Percentiles rank a stretch among this genome's conserved stretches.
phyloP scores from a whole-genome alignment of 2,113 vertebrate genomes.

The Merops nubicus region DNA sequence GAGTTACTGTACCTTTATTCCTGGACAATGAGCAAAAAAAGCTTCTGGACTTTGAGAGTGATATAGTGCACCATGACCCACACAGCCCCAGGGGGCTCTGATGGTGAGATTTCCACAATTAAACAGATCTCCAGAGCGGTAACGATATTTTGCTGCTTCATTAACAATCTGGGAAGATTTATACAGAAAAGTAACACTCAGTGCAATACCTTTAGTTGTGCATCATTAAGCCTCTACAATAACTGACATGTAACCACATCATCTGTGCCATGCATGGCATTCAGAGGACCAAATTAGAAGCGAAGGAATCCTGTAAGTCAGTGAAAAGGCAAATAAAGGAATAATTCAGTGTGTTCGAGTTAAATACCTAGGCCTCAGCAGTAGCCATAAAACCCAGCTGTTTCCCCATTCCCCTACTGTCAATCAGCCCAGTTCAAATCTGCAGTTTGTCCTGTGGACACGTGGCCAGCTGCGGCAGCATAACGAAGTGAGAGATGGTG shows the following conservation, averaged over 20 bases:
- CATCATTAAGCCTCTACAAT: not conserved
- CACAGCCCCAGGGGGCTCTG: slow-evolving; percentile 95
- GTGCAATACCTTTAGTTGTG: not conserved
- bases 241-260: not conserved
- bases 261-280: not conserved
- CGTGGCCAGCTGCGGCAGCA: not conserved
- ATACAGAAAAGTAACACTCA: not conserved
- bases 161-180: slow-evolving; percentile 89
- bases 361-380: not conserved
- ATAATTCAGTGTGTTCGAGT: not conserved
- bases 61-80: slow-evolving; percentile 94
- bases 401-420: not conserved
- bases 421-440: not conserved
- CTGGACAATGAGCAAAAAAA: slow-evolving; percentile 94
- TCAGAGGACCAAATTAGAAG: not conserved
- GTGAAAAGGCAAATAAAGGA: not conserved
- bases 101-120: slow-evolving; percentile 96
- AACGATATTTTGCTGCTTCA: slow-evolving; percentile 97
- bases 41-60: slow-evolving; percentile 98
- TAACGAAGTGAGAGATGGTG: not conserved
- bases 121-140: slow-evolving; percentile 93
- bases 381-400: not conserved
- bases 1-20: slow-evolving; percentile 87
- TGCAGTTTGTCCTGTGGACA: not conserved
- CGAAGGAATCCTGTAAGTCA: not conserved